These are phyloP conservation scores for Ceriagrion tenellum DNA, from an alignment of 2,888 invertebrate species.

Conservation along the genomic window DNA sequence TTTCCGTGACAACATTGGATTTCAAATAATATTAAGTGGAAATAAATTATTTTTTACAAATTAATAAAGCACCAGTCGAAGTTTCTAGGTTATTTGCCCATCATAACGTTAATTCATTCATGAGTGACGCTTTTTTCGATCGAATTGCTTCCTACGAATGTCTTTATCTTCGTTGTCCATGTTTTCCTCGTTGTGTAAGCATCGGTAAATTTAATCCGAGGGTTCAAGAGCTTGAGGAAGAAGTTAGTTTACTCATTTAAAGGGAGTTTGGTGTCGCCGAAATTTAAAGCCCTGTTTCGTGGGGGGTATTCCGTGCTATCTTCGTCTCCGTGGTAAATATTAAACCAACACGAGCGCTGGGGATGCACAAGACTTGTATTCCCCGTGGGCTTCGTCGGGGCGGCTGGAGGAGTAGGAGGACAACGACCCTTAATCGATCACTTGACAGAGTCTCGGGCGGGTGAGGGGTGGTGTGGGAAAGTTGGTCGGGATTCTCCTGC, in stretches of 20 bases:
- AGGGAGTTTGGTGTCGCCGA: background rate
- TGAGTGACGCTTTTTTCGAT: background rate
- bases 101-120: background rate
- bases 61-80: background rate
- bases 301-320: background rate
- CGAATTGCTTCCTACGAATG: background rate
- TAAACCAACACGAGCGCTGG: background rate
- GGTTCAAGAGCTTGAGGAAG: background rate
- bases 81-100: background rate
- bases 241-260: background rate
- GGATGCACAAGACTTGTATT: conserved; percentile 7
- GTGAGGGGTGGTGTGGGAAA: conserved; percentile 8
- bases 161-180: background rate
- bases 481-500: conserved; percentile 28
- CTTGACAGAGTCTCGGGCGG: background rate
- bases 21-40: background rate
- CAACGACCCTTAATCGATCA: conserved; percentile 30
- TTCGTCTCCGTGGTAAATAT: background rate
- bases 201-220: background rate
- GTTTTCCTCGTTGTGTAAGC: background rate
- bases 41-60: background rate
- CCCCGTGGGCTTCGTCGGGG: background rate
- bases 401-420: background rate
- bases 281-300: background rate
- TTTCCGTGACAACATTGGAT: background rate